A percentile compares a stretch with the other conserved stretches of the same genome.
phyloP scores from a whole-genome alignment of 1,140 invertebrate genomes.

The Spodoptera litura region DNA sequence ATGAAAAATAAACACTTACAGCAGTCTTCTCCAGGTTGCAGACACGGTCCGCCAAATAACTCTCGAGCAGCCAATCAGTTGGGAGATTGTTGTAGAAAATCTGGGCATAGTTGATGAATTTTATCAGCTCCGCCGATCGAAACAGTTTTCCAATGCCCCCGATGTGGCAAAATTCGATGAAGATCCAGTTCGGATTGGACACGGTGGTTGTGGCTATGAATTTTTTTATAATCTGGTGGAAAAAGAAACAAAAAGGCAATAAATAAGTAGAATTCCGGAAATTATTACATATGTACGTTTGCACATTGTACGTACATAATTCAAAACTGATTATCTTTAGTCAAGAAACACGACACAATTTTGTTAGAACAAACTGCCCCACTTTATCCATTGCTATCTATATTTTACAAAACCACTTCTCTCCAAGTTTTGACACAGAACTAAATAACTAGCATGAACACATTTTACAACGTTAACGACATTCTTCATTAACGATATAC shows the following conservation, averaged over 20 bases:
- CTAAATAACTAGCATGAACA: too few relatives aligned
- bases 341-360: too few relatives aligned
- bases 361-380: too few relatives aligned
- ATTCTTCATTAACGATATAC: too few relatives aligned
- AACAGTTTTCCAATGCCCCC: constrained; percentile 98
- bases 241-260: background rate
- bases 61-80: constrained; percentile 98
- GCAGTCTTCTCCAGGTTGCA: constrained; percentile 94
- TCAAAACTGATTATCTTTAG: too few relatives aligned
- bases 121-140: constrained; percentile 94
- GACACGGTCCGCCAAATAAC: constrained; percentile 96
- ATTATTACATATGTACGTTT: too few relatives aligned
- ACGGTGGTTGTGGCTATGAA: constrained; percentile 94
- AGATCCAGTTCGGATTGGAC: constrained; percentile 94
- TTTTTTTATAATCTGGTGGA: constrained; percentile 90
- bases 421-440: too few relatives aligned
- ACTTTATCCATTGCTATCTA: too few relatives aligned
- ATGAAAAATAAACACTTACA: constrained; percentile 85
- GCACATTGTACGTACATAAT: too few relatives aligned
- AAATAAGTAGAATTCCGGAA: background rate
- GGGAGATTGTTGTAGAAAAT: constrained; percentile 98
- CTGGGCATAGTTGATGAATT: constrained; percentile 96
- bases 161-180: constrained; percentile 97
- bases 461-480: too few relatives aligned
- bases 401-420: too few relatives aligned